phyloP scores from a whole-genome alignment of 2,113 vertebrate genomes.

The Lepisosteus oculatus region DNA sequence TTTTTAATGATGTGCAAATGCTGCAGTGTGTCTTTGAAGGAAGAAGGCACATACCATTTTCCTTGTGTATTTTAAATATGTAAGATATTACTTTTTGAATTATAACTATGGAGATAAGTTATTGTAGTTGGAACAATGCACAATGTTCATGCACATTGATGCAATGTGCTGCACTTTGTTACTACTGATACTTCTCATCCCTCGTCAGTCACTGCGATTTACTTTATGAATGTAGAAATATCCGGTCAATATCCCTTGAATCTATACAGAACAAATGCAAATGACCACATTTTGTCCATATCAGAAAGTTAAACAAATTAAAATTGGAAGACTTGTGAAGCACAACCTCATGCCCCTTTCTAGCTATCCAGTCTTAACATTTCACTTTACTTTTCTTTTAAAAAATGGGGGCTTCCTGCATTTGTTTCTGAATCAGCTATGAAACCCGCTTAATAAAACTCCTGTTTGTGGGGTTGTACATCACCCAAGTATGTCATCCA shows the following conservation, averaged over 20 bases:
- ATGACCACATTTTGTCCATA: no score
- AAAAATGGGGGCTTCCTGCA: slow-evolving; percentile 14
- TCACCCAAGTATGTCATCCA: slow-evolving; percentile 17
- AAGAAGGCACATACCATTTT: slow-evolving; percentile 49
- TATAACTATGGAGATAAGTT: slow-evolving; percentile 29
- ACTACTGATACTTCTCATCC: slow-evolving; percentile 57
- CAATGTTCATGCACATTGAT: slow-evolving; percentile 50
- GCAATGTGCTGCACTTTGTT: slow-evolving; percentile 59
- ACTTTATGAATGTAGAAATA: slow-evolving; percentile 61
- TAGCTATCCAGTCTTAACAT: no score
- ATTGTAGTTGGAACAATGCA: slow-evolving; percentile 50
- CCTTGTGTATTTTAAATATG: slow-evolving; percentile 36
- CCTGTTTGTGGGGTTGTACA: background rate
- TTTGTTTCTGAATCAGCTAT: slow-evolving; percentile 15
- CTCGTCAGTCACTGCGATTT: slow-evolving; percentile 73
- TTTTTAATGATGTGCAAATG: slow-evolving; percentile 55
- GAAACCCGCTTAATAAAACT: no score
- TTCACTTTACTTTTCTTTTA: no score
- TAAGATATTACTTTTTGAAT: slow-evolving; percentile 25
- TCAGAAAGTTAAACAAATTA: no score
- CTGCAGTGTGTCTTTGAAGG: slow-evolving; percentile 49
- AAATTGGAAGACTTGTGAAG: no score
- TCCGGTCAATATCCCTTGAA: no score
- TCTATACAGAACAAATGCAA: no score
- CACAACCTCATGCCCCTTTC: no score